Evolutionary conservation across 2,888 invertebrate species (phyloP).

Genomic region (Pharmacophagus antenor): DNA sequence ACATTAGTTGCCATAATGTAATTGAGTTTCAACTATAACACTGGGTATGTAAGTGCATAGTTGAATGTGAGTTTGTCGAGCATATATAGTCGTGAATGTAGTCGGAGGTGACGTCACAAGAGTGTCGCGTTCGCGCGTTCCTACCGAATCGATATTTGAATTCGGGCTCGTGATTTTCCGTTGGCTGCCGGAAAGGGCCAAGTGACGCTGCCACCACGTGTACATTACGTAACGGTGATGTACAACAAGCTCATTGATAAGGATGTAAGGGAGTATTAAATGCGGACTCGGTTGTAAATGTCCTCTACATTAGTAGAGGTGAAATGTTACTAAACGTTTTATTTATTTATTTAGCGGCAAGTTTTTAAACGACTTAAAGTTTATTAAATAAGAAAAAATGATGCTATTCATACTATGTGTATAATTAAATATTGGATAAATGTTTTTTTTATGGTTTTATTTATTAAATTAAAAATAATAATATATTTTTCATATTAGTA

Average conservation of each 20-base stretch:
- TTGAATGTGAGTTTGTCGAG: conserved; percentile 21
- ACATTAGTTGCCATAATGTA: conserved; percentile 15
- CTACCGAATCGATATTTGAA: conserved; percentile 61
- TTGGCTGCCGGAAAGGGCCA: conserved; percentile 49
- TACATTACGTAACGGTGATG: conserved; percentile 65
- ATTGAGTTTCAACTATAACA: conserved; percentile 33
- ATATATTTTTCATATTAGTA: too few relatives aligned
- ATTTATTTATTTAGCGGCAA: not conserved
- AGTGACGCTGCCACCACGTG: conserved; percentile 67
- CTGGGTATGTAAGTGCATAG: conserved; percentile 18
- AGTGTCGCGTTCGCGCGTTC: conserved; percentile 62
- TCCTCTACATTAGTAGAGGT: conserved; percentile 39
- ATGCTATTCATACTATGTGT: too few relatives aligned
- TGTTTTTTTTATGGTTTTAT: too few relatives aligned
- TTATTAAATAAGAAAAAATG: not conserved
- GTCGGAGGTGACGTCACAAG: conserved; percentile 66
- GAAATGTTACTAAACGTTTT: conserved; percentile 35
- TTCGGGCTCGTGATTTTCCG: conserved; percentile 54
- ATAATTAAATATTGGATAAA: too few relatives aligned
- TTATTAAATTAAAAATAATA: too few relatives aligned
- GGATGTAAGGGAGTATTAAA: conserved; percentile 47
- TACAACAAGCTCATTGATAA: conserved; percentile 72
- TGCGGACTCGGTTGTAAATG: not conserved
- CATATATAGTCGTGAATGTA: conserved; percentile 21
- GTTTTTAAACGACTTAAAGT: not conserved